phyloP scores from a whole-genome alignment of 2,113 vertebrate species.

The Suncus etruscus region DNA sequence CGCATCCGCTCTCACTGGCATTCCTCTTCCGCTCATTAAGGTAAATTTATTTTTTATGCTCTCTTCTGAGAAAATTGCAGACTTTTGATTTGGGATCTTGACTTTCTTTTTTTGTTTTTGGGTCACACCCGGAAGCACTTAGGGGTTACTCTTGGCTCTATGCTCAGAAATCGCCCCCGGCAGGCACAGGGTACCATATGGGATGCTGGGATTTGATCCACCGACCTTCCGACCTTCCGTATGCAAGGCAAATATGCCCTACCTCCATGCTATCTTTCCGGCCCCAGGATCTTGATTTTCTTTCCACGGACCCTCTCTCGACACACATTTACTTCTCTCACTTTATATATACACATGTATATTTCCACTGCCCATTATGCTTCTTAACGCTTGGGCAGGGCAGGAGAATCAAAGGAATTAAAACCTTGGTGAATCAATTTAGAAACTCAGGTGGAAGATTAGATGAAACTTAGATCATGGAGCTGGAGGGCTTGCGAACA shows the following conservation, averaged over 20 bases:
- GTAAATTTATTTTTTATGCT: constrained; percentile 81
- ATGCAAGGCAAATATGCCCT: too few species aligned
- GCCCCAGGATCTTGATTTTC: too few species aligned
- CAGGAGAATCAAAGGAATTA: constrained; percentile 68
- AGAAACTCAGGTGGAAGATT: constrained; percentile 58
- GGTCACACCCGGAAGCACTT: too few species aligned
- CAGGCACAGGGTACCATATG: too few species aligned
- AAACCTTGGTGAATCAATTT: constrained; percentile 66
- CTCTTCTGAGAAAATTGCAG: not conserved
- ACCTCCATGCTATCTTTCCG: too few species aligned
- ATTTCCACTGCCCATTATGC: constrained; percentile 62
- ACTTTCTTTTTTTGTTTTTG: not conserved
- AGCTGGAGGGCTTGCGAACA: not conserved
- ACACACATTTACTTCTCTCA: too few species aligned
- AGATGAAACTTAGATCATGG: constrained; percentile 70
- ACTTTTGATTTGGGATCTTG: constrained; percentile 58
- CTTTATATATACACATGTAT: not conserved
- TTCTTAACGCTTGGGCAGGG: constrained; percentile 55
- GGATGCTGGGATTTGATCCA: too few species aligned
- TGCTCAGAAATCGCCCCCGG: too few species aligned
- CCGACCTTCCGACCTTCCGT: too few species aligned
- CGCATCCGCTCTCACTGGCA: constrained; percentile 92
- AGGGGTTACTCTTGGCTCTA: too few species aligned
- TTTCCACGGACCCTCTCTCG: not conserved
- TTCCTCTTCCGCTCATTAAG: constrained; percentile 95